Base-by-base conservation (phyloP, 2,888 invertebrate genomes). In the Plebejus melissa region DNA sequence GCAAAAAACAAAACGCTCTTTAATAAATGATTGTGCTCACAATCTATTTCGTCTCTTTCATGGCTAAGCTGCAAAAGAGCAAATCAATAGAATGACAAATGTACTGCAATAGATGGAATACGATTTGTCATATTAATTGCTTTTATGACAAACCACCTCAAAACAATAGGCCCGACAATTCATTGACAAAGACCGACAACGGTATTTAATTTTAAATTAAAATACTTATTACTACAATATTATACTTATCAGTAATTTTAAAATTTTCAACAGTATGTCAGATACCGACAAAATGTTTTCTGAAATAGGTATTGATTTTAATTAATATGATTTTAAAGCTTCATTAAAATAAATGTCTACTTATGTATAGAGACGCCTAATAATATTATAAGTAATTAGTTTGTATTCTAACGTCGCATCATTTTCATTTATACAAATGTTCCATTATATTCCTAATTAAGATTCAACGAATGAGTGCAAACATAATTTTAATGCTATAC, bases 1-100 rank as follows among this genome's bases (percentile, higher is more conserved):
- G 50, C 13, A 50, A 22, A 22, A 22, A 22, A 22, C 22, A 22
- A 50, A 16, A 50, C 4, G 50, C 3, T 50, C 16, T 54, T 16
- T 4, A 54, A 50, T 22, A 50, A 54, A 54, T 54, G 3, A 54
- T 16, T 60, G 1, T 60, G 60, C 11, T 9, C 60, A 2, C 7
- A 6, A n/a, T 0, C 60, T 28, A 60, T 28, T 28, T 71, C 4
- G 46, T 71, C 46, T 71, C 50, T 50, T 41, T 13, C 22, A 54
- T 32, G 11, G 13, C 28, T 46, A 28, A 70, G 36, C 28, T 28
- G 32, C 28, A 16, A 13, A 72, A 72, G 32, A 46, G 72, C 22
- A 32, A 54, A 50, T 50, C 72, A 50, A 72, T 72, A 46, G 71
- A 28, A 16, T 72, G 72, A 72, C 50, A 32, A 72, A 72, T 72